Conservation (phyloP, 2,888 invertebrate genomes). For the Hofmannophila pseudospretella region DNA sequence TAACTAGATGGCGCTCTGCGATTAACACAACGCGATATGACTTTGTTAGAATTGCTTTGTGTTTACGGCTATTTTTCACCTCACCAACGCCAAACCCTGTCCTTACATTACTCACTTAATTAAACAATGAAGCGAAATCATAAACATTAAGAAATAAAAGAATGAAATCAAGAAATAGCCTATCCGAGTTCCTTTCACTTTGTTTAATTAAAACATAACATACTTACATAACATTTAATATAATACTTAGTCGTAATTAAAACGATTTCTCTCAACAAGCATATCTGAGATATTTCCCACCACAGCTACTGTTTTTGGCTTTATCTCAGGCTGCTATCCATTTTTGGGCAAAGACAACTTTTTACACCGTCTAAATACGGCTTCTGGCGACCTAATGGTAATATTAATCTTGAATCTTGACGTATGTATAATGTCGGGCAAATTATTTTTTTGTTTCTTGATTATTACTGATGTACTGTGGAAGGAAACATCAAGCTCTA, state of each 20-base stretch:
- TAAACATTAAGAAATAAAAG: too few relatives aligned
- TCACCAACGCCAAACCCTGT: too few relatives aligned
- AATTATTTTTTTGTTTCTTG: conserved; percentile 18
- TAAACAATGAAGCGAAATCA: too few relatives aligned
- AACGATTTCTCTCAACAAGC: conserved; percentile 32
- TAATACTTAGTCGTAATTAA: conserved; percentile 23
- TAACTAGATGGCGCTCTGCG: too few relatives aligned
- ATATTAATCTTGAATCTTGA: conserved; percentile 63
- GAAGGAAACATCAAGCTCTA: too few relatives aligned
- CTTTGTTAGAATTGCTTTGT: too few relatives aligned
- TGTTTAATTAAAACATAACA: conserved; percentile 10
- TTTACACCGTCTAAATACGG: conserved; percentile 47
- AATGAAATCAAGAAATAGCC: too few relatives aligned
- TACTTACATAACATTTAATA: conserved; percentile 3
- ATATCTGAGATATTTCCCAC: conserved; percentile 53
- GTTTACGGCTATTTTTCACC: too few relatives aligned
- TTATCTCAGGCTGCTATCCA: conserved; percentile 33
- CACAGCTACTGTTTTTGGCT: conserved; percentile 36
- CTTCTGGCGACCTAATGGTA: conserved; percentile 38
- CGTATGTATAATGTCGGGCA: conserved; percentile 31
- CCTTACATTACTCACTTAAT: too few relatives aligned
- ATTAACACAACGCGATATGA: too few relatives aligned
- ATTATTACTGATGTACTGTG: too few relatives aligned
- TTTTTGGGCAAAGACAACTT: conserved; percentile 47
- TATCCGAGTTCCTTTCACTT: conserved; percentile 15